Evolutionary conservation across 92 coral and sea anemone species (phyloP).

Genomic region (Siderastrea radians): DNA sequence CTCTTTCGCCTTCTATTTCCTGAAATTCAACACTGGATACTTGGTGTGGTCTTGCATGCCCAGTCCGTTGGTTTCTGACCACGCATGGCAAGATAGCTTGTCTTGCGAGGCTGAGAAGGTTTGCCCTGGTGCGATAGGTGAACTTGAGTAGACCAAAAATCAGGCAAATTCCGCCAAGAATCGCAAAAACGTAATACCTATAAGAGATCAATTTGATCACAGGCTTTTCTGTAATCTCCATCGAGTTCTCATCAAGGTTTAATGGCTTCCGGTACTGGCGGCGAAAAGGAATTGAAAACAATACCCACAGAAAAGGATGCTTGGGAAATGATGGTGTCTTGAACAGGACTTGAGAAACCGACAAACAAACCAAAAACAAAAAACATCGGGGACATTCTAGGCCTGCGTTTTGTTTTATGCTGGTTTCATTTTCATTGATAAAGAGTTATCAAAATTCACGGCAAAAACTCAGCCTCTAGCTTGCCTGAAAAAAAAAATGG

Average conservation of each 20-base stretch:
- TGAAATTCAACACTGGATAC: neutral
- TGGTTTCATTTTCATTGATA: neutral
- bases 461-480: neutral
- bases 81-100: constrained; percentile 40
- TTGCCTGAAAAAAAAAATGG: neutral
- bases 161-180: constrained; percentile 40
- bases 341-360: neutral
- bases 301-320: neutral
- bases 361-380: neutral
- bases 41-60: neutral
- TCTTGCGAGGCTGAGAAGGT: constrained; percentile 42
- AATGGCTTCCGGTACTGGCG: too few relatives aligned
- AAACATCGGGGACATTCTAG: too few relatives aligned
- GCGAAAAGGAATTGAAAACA: too few relatives aligned
- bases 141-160: constrained; percentile 53
- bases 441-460: too few relatives aligned
- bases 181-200: constrained; percentile 70
- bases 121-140: constrained; percentile 42
- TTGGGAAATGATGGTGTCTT: neutral
- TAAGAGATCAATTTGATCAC: neutral
- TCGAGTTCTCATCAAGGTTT: neutral
- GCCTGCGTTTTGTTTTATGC: neutral
- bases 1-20: neutral
- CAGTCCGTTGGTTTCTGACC: constrained; percentile 16
- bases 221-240: neutral